These are phyloP conservation scores for Bombus superbus DNA, from an alignment of 1,140 invertebrate genomes.

Conservation along the genomic window DNA sequence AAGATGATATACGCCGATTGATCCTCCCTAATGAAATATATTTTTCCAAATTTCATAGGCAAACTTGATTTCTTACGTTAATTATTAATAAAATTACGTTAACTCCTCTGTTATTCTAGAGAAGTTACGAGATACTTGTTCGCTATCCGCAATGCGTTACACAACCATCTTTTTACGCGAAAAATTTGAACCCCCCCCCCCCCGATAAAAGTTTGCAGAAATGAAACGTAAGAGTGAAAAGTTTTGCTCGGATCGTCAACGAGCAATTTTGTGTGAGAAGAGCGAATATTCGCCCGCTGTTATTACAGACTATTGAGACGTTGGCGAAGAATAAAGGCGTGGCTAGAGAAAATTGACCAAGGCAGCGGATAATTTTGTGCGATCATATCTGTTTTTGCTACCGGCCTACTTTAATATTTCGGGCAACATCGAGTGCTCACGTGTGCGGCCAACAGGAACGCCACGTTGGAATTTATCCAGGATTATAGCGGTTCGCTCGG, in stretches of 20 bases:
- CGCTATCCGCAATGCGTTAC: too few species aligned
- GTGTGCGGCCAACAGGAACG: conserved; percentile 50
- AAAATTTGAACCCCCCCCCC: not conserved
- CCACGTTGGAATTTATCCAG: conserved; percentile 65
- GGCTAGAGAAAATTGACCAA: conserved; percentile 15
- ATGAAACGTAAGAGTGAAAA: not conserved
- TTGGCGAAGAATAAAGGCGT: not conserved
- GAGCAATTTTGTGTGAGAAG: too few species aligned
- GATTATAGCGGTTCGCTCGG: conserved; percentile 41
- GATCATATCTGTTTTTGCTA: conserved; percentile 49
- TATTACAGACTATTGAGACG: not conserved
- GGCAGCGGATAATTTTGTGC: conserved; percentile 44
- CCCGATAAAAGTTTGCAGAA: not conserved
- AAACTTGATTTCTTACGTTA: too few species aligned
- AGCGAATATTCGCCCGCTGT: not conserved
- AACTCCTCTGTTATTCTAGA: too few species aligned
- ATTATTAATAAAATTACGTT: too few species aligned
- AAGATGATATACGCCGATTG: too few species aligned
- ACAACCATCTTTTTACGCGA: too few species aligned
- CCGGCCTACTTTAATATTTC: conserved; percentile 68
- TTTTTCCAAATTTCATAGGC: too few species aligned
- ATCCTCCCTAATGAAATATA: too few species aligned
- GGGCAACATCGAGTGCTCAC: conserved; percentile 48
- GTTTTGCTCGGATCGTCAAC: too few species aligned
- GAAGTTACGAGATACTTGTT: too few species aligned